phyloP scores from a whole-genome alignment of 92 coral and sea anemone genomes.

The Siderastrea siderea region DNA sequence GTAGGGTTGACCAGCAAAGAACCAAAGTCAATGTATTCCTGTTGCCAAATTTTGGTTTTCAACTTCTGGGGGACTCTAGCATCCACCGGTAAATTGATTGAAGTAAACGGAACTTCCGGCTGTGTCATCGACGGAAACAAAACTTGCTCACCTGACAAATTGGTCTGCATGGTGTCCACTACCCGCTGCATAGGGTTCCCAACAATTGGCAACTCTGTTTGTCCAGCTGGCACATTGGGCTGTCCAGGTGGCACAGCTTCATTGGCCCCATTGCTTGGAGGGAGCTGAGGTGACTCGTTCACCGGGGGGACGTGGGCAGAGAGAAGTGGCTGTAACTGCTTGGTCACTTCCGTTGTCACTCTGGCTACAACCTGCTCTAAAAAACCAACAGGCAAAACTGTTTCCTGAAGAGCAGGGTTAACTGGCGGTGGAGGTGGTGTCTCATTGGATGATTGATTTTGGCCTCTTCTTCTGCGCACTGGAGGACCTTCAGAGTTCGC shows the following conservation, averaged over 20 bases:
- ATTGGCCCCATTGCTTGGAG: neutral
- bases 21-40: neutral
- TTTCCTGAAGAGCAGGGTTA: conserved; percentile 4
- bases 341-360: conserved; percentile 22
- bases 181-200: neutral
- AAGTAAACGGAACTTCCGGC: conserved; percentile 9
- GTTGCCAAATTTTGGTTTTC: neutral
- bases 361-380: conserved; percentile 6
- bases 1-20: neutral
- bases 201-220: neutral
- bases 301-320: neutral
- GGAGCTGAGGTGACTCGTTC: conserved; percentile 16
- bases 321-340: conserved; percentile 33
- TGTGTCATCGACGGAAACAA: neutral
- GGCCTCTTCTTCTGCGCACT: too few relatives aligned
- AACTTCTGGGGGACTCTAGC: conserved; percentile 41
- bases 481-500: too few relatives aligned
- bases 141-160: conserved; percentile 12
- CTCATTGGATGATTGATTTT: neutral
- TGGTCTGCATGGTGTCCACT: neutral
- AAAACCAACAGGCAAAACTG: conserved; percentile 11
- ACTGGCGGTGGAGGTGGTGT: neutral
- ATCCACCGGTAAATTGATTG: conserved; percentile 43
- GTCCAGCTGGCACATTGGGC: neutral
- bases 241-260: neutral